Evolutionary conservation across 2,888 invertebrate species (phyloP), one percentile per base, ranked within the genome.

Genomic region (Meteorus cinctellus): DNA sequence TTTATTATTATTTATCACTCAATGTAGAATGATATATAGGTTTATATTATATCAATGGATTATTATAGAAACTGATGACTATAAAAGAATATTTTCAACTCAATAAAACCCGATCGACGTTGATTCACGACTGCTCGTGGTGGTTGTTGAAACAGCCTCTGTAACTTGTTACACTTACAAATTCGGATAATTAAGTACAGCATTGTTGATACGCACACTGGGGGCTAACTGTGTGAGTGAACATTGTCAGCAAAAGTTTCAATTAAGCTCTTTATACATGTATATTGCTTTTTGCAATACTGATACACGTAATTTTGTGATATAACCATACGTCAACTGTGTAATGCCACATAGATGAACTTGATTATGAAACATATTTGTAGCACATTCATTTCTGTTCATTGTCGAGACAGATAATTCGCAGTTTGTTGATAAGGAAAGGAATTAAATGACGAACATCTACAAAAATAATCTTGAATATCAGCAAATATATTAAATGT

Each of bases 141-240:
- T 63, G 24, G 31, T 59, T 55, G 19, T 55, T 63, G 29, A 14
- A 31, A n/a, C 69, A 72, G 72, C 29, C 45, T 63, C 45, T 63
- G 62, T n/a, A 62, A 62, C 65, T 70, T 59, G 60, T 70, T 48
- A 48, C 59, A 68, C 48, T 67, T 45, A 19, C 55, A 74, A 63
- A 71, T 45, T 60, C 72, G 69, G 63, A 60, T 31, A 62, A 69
- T 73, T 63, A 70, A 66, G 8, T 55, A 6, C 59, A 19, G 24
- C 16, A 63, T 48, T 48, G 31, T 72, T 10, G 45, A 31, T 19
- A 62, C 69, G 72, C 74, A 71, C 75, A 74, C 73, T 74, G 75
- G 75, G 68, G 77, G 76, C 77, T 80, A 79, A 82, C 80, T 78
- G 78, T 79, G 76, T 72, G 78, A 77, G 74, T 78, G 80, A 82